phyloP scores from a whole-genome alignment of 2,888 invertebrate genomes.

The Epiblema foenella region DNA sequence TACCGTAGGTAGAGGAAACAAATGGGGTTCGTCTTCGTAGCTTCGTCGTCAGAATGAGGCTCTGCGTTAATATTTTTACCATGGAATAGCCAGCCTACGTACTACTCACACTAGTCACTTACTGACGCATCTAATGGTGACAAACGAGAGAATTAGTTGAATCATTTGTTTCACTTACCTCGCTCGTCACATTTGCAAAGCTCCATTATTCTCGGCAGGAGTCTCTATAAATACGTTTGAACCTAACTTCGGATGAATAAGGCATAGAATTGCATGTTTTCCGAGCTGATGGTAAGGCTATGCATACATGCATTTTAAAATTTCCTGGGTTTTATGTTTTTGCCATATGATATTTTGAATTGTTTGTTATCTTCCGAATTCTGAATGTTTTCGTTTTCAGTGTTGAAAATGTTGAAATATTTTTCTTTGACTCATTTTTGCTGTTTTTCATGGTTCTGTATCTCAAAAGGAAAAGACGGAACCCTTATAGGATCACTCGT shows the following conservation, averaged over 20 bases:
- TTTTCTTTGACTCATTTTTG: too few species aligned
- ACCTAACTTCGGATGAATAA: conserved; percentile 4
- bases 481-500: too few species aligned
- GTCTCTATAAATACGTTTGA: background rate
- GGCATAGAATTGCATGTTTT: background rate
- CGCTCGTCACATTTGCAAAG: conserved; percentile 57
- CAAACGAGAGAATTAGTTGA: conserved; percentile 64
- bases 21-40: too few species aligned
- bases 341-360: background rate
- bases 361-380: background rate
- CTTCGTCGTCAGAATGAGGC: too few species aligned
- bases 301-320: conserved; percentile 23
- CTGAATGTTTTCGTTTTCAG: background rate
- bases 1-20: too few species aligned
- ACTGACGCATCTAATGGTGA: conserved; percentile 56
- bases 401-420: too few species aligned
- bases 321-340: conserved; percentile 20
- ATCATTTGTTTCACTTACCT: conserved; percentile 68
- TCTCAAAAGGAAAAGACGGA: too few species aligned
- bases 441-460: too few species aligned
- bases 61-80: background rate
- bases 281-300: background rate
- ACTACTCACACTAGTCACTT: background rate
- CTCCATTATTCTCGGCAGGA: conserved; percentile 46
- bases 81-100: background rate